phyloP scores from a whole-genome alignment of 2,113 vertebrate species.

The Bos javanicus region DNA sequence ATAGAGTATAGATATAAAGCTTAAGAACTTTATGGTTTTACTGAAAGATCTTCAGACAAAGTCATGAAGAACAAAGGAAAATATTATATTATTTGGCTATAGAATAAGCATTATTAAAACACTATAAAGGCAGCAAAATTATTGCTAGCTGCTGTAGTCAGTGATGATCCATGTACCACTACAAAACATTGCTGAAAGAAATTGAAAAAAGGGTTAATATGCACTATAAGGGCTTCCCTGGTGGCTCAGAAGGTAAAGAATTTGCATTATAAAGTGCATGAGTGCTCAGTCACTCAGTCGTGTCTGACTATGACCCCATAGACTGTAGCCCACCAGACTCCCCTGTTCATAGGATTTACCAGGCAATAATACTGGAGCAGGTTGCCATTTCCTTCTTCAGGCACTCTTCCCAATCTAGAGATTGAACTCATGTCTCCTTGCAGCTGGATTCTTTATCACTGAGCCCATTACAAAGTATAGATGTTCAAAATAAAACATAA shows the following conservation, averaged over 20 bases:
- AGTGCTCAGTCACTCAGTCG: accelerated
- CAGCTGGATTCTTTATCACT: not conserved
- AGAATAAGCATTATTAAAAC: not conserved
- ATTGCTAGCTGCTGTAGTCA: not conserved
- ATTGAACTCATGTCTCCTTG: not conserved
- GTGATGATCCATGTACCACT: not conserved
- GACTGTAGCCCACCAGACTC: not conserved
- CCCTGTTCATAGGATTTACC: not conserved
- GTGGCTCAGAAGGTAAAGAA: not conserved
- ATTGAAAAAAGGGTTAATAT: not conserved
- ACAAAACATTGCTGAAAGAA: not conserved
- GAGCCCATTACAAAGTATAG: not conserved
- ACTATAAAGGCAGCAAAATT: not conserved
- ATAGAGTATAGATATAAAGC: not conserved
- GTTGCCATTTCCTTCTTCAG: not conserved
- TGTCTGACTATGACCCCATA: not conserved
- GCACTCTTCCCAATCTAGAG: not conserved
- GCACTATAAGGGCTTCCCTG: not conserved
- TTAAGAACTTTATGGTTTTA: not conserved
- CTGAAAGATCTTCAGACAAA: not conserved
- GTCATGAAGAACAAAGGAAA: not conserved
- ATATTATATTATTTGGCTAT: not conserved
- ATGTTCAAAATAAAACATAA: not conserved
- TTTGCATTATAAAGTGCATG: not conserved
- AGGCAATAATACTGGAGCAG: not conserved